Percentiles rank a stretch among this genome's conserved stretches.
These are phyloP conservation scores for Thereva unica DNA, from an alignment of 2,888 invertebrate species.

Conservation along the genomic window DNA sequence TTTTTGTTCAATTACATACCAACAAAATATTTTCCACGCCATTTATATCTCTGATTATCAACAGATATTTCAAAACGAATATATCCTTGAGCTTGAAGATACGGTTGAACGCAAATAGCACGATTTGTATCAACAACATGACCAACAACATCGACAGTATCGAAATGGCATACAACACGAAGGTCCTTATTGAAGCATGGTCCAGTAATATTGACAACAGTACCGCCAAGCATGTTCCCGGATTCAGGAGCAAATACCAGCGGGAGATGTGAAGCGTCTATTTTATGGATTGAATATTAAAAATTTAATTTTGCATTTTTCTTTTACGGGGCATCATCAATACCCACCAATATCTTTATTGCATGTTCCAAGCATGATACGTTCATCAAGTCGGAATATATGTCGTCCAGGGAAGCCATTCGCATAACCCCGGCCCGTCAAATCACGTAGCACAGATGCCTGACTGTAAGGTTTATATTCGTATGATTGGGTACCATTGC, in stretches of 20 bases:
- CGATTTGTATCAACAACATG: slow-evolving; percentile 78
- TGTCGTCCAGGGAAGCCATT: slow-evolving; percentile 89
- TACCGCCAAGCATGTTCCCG: slow-evolving; percentile 96
- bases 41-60: slow-evolving; percentile 80
- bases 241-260: slow-evolving; percentile 91
- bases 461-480: slow-evolving; percentile 92
- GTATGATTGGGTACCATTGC: slow-evolving; percentile 87
- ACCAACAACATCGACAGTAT: slow-evolving; percentile 77
- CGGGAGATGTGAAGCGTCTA: slow-evolving; percentile 80
- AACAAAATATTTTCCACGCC: slow-evolving; percentile 89
- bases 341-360: slow-evolving; percentile 81
- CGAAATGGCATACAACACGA: slow-evolving; percentile 81
- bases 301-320: neutral
- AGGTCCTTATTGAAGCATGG: slow-evolving; percentile 84
- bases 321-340: neutral
- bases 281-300: neutral
- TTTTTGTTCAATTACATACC: slow-evolving; percentile 64
- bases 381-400: slow-evolving; percentile 93
- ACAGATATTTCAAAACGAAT: slow-evolving; percentile 84
- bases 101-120: slow-evolving; percentile 88
- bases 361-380: slow-evolving; percentile 90
- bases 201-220: slow-evolving; percentile 94
- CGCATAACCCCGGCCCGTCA: slow-evolving; percentile 83
- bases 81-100: slow-evolving; percentile 84
- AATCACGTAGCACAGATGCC: slow-evolving; percentile 78